Conservation (phyloP, 2,113 vertebrate genomes). For the Hassar affinis region DNA sequence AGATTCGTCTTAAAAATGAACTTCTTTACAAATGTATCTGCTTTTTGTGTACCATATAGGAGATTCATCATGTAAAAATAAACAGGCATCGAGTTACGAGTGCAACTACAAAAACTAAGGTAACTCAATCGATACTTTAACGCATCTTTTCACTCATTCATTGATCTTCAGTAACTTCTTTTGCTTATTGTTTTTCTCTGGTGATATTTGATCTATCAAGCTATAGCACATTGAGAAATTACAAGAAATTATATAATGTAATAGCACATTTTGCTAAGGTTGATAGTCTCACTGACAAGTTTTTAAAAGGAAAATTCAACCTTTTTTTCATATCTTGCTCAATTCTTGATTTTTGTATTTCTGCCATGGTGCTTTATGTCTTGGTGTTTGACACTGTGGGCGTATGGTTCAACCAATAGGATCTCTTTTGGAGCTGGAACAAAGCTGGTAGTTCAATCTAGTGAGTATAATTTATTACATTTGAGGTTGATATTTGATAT, state of each 20-base stretch:
- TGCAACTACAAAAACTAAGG: neutral
- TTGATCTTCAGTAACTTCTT: neutral
- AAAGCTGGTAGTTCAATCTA: conserved; percentile 30
- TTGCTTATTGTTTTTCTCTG: neutral
- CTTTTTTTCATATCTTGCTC: neutral
- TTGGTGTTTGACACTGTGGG: conserved; percentile 35
- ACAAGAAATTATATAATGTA: no score
- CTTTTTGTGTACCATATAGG: neutral
- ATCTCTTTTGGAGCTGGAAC: conserved; percentile 46
- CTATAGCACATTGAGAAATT: neutral
- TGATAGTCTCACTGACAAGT: neutral
- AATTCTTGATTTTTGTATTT: neutral
- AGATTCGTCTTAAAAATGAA: neutral
- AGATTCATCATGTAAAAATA: neutral
- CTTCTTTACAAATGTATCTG: neutral
- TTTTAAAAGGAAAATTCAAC: neutral
- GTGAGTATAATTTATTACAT: conserved; percentile 39
- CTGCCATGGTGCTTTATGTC: conserved; percentile 29
- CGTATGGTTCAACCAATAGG: conserved; percentile 8
- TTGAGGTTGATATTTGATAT: neutral
- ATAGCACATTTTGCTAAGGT: neutral
- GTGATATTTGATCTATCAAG: neutral
- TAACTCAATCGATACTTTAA: neutral
- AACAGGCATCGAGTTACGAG: neutral
- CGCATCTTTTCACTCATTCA: neutral